phyloP scores from a whole-genome alignment of 1,140 invertebrate genomes.

The Sweltsa coloradensis region DNA sequence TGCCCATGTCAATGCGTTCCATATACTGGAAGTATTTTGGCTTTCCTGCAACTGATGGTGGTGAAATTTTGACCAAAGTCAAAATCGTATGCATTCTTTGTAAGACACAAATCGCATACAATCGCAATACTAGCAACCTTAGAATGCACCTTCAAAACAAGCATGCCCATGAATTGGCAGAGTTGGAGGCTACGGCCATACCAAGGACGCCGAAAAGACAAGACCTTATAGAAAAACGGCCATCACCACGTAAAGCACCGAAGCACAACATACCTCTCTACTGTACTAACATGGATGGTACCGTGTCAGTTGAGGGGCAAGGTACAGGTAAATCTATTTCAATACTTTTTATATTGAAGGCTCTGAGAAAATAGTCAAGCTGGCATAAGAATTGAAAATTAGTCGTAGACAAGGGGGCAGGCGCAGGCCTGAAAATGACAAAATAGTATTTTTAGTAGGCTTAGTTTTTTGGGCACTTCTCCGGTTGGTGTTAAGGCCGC shows the following conservation, averaged over 20 bases:
- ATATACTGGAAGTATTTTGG: conserved; percentile 54
- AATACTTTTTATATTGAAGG: too few species aligned
- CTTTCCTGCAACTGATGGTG: conserved; percentile 45
- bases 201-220: conserved; percentile 4
- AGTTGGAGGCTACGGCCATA: conserved; percentile 28
- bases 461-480: too few species aligned
- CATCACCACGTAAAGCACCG: too few species aligned
- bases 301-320: conserved; percentile 33
- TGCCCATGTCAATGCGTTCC: conserved; percentile 44
- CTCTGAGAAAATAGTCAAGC: too few species aligned
- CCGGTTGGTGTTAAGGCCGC: too few species aligned
- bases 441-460: too few species aligned
- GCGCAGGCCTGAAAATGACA: too few species aligned
- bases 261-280: conserved; percentile 28
- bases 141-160: conserved; percentile 48
- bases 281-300: conserved; percentile 33
- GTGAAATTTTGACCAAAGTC: conserved; percentile 45
- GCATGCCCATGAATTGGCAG: conserved; percentile 34
- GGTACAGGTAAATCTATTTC: too few species aligned
- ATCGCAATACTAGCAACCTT: conserved; percentile 48
- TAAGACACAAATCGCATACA: conserved; percentile 46
- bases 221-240: conserved; percentile 29
- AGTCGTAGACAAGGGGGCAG: too few species aligned
- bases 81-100: conserved; percentile 48
- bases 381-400: too few species aligned